Evolutionary conservation across 2,797 vertebrate species (phyloP), one percentile per base, ranked within the genome.

Genomic region (Rhynchonycteris naso): DNA sequence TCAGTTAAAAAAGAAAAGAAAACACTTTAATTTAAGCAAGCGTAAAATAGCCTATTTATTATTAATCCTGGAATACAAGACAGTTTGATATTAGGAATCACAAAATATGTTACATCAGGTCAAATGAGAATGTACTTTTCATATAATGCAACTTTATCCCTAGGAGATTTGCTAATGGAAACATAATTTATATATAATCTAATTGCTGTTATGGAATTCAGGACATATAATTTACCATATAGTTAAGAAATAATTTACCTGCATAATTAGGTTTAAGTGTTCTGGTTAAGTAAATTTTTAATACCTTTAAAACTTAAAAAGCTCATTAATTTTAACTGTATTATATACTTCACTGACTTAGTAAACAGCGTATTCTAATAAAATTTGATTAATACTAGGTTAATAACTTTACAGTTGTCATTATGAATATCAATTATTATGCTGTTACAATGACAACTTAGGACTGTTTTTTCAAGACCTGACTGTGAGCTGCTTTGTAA

Each of bases 241-340:
- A 76, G 74, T 84, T 87, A 85, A 92, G 66, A 96, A 94, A 91
- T 94, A 93, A 95, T 91, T 96, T 95, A 93, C 59, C 85, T 95
- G 26, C 21, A 81, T 89, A 50, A 76, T 86, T 86, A 88, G 33
- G 30, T 87, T 95, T 96, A 91, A 59, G 47, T 69, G 33, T 94
- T 95, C 90, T 83, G 54, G 30, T 75, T 94, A 88, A 81, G 43
- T 84, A 65, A 92, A 88, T 81, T 93, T 93, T 93, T 50, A 90
- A 74, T 94, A 91, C 28, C 5, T 59, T 95, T 74, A 91, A 88
- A 90, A 26, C 14, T 92, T 76, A 43, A 26, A n/a, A 93, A 96
- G 75, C 21, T 59, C 61, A 82, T 95, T 95, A 91, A 91, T 82
- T 96, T 96, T n/a, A 90, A 88, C 81, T 59, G 83, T 75, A 72